These are phyloP conservation scores for Melanostoma scalare DNA, from an alignment of 2,888 invertebrate species.

Conservation along the genomic window DNA sequence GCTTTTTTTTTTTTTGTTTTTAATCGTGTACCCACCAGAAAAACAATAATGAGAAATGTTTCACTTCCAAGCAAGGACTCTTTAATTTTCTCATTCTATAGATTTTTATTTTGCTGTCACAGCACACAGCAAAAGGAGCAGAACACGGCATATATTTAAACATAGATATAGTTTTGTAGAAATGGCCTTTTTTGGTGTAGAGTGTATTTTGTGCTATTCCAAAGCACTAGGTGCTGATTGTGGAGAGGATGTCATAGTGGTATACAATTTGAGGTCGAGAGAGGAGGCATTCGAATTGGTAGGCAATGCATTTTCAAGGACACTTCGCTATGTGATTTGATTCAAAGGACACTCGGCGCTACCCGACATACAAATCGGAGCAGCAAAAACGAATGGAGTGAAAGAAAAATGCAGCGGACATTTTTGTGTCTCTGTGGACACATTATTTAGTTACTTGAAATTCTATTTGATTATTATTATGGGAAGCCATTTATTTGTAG, in stretches of 20 bases:
- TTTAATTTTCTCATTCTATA: constrained; percentile 58
- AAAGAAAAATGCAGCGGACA: constrained; percentile 47
- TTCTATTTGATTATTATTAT: constrained; percentile 44
- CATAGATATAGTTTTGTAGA: constrained; percentile 5
- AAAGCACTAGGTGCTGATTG: constrained; percentile 8
- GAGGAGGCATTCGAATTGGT: constrained; percentile 60
- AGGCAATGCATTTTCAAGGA: constrained; percentile 63
- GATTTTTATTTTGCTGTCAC: constrained; percentile 36
- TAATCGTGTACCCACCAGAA: constrained; percentile 13
- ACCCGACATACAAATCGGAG: not conserved
- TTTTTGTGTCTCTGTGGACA: constrained; percentile 35
- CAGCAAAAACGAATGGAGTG: constrained; percentile 30
- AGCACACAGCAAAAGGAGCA: constrained; percentile 6
- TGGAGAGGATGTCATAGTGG: constrained; percentile 27
- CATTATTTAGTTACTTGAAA: constrained; percentile 47
- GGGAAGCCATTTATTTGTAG: constrained; percentile 31
- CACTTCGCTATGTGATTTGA: constrained; percentile 63
- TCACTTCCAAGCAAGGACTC: constrained; percentile 64
- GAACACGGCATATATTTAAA: not conserved
- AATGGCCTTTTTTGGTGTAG: constrained; percentile 12
- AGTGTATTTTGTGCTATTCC: not conserved
- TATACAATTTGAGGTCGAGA: constrained; percentile 68
- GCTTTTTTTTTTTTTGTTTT: not conserved
- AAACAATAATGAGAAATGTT: constrained; percentile 66
- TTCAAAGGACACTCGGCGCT: constrained; percentile 45